Percentiles rank a stretch among this genome's conserved stretches.
Evolutionary conservation across 2,797 vertebrate genomes (phyloP).

Genomic region (Ceyx erithaca): DNA sequence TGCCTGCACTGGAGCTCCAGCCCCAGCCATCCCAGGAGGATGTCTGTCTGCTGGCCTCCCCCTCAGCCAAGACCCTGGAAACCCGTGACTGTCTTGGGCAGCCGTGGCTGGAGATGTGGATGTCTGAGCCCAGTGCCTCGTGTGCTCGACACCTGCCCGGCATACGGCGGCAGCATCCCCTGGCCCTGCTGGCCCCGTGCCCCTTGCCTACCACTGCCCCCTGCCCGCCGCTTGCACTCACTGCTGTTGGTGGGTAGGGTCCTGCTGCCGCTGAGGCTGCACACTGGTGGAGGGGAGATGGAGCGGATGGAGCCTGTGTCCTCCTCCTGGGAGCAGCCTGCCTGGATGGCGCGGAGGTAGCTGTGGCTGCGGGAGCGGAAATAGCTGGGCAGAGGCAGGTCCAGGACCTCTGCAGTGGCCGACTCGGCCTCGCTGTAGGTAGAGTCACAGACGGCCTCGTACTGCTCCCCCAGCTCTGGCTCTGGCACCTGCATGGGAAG

Average conservation of each 20-base stretch:
- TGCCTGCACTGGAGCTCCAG: accelerated
- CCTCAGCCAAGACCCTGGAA: background rate
- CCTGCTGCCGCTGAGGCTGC: conserved; percentile 87
- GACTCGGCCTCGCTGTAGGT: conserved; percentile 90
- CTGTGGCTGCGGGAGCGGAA: conserved; percentile 99
- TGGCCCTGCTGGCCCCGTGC: accelerated
- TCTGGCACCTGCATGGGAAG: conserved; percentile 85
- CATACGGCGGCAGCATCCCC: background rate
- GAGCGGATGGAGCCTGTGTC: conserved; percentile 93
- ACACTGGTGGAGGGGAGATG: conserved; percentile 89
- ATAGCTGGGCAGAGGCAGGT: conserved; percentile 93
- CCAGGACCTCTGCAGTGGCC: conserved; percentile 87
- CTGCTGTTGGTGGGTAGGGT: conserved; percentile 94
- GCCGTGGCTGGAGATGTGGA: background rate
- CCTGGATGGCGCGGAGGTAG: conserved; percentile 98
- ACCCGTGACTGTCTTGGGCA: background rate
- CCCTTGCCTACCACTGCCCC: background rate
- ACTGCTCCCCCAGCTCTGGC: conserved; percentile 89
- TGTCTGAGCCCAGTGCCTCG: background rate
- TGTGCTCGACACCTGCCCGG: too few relatives aligned
- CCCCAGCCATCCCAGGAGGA: background rate
- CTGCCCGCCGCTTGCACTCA: conserved; percentile 76
- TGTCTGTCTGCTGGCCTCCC: background rate
- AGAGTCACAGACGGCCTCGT: conserved; percentile 90
- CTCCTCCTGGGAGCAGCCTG: conserved; percentile 97